Evolutionary conservation across 2,888 invertebrate genomes (phyloP).

Genomic region (Latrodectus elegans): DNA sequence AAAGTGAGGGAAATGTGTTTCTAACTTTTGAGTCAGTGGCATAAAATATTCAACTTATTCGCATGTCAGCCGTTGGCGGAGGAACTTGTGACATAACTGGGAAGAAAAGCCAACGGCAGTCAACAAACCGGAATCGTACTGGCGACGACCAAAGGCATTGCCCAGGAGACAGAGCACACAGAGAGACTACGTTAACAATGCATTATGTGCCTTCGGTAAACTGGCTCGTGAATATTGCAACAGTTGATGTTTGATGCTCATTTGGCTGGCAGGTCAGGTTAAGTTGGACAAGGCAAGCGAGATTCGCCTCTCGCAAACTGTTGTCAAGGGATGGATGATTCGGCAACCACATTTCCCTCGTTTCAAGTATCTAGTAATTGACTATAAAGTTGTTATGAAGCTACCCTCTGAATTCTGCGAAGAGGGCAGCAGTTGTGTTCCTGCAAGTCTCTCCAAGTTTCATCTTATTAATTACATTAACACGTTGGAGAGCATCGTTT

Average conservation of each 20-base stretch:
- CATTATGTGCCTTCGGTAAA: constrained; percentile 68
- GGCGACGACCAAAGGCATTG: constrained; percentile 15
- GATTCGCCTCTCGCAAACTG: constrained; percentile 45
- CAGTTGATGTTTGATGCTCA: constrained; percentile 68
- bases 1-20: not conserved
- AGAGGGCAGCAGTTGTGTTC: constrained; percentile 10
- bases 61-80: constrained; percentile 22
- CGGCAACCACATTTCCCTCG: constrained; percentile 37
- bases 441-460: constrained; percentile 42
- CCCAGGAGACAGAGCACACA: constrained; percentile 33
- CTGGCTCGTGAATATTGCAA: constrained; percentile 67
- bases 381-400: constrained; percentile 68
- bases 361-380: constrained; percentile 64
- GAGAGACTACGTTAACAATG: constrained; percentile 64
- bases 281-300: constrained; percentile 43
- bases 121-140: not conserved
- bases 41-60: constrained; percentile 56
- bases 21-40: constrained; percentile 51
- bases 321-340: constrained; percentile 63
- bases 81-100: constrained; percentile 56
- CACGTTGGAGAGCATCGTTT: constrained; percentile 53
- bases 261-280: constrained; percentile 65
- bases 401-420: constrained; percentile 16
- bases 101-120: constrained; percentile 64
- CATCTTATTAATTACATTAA: constrained; percentile 67